Evolutionary conservation across 2,113 vertebrate species (phyloP), one percentile per base, ranked within the genome.

Genomic region (Brachyistius frenatus): DNA sequence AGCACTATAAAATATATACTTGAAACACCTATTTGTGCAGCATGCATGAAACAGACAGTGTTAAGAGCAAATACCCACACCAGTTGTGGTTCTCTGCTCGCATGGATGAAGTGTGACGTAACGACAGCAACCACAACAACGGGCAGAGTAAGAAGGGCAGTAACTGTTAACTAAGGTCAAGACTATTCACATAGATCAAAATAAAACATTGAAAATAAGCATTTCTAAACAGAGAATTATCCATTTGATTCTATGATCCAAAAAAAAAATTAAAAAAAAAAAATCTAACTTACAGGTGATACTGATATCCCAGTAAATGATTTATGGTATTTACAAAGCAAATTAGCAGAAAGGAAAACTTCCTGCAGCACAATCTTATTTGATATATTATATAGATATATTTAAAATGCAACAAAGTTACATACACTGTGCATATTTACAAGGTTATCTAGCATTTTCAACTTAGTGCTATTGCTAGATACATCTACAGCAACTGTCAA

Each of bases 21-120:
- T 4, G 23, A 15, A 10, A 41, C 23, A 23, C 23, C 23, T 13
- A 54, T 23, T 53, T 46, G 41, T 60, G n/a, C 44, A 70, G 32
- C 74, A 80, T 78, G 66, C 56, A 76, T 35, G 14, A 53, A 81
- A 30, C 64, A n/a, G 15, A 60, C 7, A 33, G 15, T 35, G 54
- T 52, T 30, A 9, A 7, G 46, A 10, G 49, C 2, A 67, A 44
- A 69, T 14, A 31, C 3, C 8, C 52, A 50, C 35, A 47, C 31
- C 32, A 7, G 2, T 11, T 36, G 23, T 35, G 3, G 3, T 46
- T 62, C 16, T 35, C 23, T 23, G 23, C 23, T 23, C 14, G n/a
- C 3, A 35, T 1, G 0, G 31, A 50, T 58, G 44, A 44, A 53
- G 31, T 31, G 37, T 10, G 16, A 66, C 53, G 32, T 41, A 41